phyloP scores from a whole-genome alignment of 2,888 invertebrate species.

The Therioaphis trifolii region DNA sequence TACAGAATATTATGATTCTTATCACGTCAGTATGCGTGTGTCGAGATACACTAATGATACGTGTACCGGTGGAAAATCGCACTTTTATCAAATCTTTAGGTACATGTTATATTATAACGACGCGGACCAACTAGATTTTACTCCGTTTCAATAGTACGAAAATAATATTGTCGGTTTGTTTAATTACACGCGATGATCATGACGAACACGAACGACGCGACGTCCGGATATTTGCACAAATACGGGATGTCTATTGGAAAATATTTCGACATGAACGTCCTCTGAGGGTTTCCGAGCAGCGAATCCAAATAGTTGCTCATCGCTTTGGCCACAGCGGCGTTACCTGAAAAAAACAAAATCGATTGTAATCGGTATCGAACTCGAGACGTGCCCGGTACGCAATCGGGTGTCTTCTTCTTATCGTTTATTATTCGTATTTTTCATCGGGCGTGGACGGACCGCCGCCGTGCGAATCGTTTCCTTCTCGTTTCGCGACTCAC shows the following conservation, averaged over 20 bases:
- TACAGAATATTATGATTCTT: no score
- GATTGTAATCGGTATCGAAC: background rate
- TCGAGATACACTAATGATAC: no score
- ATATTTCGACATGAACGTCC: conserved; percentile 70
- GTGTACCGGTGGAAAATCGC: no score
- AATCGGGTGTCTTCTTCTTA: background rate
- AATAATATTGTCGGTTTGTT: background rate
- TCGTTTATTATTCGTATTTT: background rate
- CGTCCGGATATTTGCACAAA: conserved; percentile 77
- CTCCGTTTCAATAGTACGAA: background rate
- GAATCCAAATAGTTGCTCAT: conserved; percentile 80
- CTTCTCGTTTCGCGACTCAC: conserved; percentile 68
- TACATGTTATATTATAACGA: no score
- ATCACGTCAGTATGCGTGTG: no score
- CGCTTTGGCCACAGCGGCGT: conserved; percentile 81
- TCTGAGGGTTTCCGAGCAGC: conserved; percentile 74
- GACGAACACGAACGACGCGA: conserved; percentile 46
- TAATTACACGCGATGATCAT: conserved; percentile 35
- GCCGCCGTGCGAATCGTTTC: background rate
- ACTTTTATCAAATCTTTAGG: no score
- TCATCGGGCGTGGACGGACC: background rate
- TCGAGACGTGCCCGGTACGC: background rate
- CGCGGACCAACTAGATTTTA: no score
- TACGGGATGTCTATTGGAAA: conserved; percentile 75
- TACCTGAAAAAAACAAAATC: conserved; percentile 71